These are phyloP conservation scores for Neodiprion virginianus DNA, from an alignment of 1,140 invertebrate species.

Conservation along the genomic window DNA sequence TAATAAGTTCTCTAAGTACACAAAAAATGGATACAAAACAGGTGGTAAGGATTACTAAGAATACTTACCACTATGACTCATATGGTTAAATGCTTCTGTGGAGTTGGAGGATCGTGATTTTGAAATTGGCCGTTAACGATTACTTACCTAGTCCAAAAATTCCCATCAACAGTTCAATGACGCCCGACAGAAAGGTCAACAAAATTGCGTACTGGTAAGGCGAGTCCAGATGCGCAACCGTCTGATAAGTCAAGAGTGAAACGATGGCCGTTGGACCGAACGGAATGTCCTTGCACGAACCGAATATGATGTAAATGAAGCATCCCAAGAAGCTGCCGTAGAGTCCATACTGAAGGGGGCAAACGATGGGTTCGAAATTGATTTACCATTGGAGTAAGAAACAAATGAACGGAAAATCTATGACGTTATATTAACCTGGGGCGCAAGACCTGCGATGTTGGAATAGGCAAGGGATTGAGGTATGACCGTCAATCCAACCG, in stretches of 20 bases:
- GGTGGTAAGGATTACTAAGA: no score
- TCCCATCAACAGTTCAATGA: constrained; percentile 85
- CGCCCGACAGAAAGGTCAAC: constrained; percentile 79
- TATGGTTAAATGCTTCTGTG: background rate
- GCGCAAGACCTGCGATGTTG: constrained; percentile 79
- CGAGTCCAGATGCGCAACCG: constrained; percentile 70
- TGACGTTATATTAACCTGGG: constrained; percentile 62
- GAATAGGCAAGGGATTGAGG: constrained; percentile 85
- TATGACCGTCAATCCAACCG: constrained; percentile 86
- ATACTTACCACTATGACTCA: no score
- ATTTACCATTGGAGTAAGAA: background rate
- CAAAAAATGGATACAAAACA: no score
- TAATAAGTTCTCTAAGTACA: no score
- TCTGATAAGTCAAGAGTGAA: constrained; percentile 80
- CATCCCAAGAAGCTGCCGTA: constrained; percentile 92
- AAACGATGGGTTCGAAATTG: constrained; percentile 12
- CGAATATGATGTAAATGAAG: constrained; percentile 90
- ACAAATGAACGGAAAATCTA: constrained; percentile 10
- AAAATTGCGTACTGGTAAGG: constrained; percentile 75
- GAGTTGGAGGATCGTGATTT: background rate
- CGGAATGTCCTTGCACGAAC: constrained; percentile 90
- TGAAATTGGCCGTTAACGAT: background rate
- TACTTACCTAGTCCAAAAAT: constrained; percentile 81
- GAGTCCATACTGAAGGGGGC: constrained; percentile 77
- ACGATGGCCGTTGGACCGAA: constrained; percentile 87